Evolutionary conservation across 2,797 vertebrate genomes (phyloP).

Genomic region (Artibeus lituratus): DNA sequence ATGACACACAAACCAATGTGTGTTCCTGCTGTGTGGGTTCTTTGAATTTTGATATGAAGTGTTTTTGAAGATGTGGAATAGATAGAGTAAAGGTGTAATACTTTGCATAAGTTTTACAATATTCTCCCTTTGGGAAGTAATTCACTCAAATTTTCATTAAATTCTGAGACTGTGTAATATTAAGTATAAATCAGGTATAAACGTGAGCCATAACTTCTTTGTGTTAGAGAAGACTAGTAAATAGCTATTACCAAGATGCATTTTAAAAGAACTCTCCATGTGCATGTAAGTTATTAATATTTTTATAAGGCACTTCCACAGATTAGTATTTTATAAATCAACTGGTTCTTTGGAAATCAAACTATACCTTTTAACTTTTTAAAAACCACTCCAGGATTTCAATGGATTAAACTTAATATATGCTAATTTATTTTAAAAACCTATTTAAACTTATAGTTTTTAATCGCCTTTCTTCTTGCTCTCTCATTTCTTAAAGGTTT

Average conservation of each 20-base stretch:
- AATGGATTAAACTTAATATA: conserved; percentile 1
- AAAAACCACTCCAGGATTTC: conserved; percentile 5
- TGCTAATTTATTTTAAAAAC: neutral
- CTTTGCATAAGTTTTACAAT: neutral
- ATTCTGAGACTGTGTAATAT: neutral
- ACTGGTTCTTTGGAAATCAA: conserved; percentile 27
- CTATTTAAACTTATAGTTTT: conserved; percentile 31
- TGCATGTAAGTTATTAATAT: neutral
- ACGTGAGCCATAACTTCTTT: neutral
- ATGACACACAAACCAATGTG: neutral
- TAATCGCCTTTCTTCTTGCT: neutral
- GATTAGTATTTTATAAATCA: conserved; percentile 43
- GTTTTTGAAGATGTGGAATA: conserved; percentile 41
- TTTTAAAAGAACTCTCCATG: neutral
- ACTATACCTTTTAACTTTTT: neutral
- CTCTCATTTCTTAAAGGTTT: conserved; percentile 9
- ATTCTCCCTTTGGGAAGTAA: conserved; percentile 21
- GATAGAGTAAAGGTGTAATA: neutral
- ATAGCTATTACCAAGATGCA: neutral
- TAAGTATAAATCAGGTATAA: conserved; percentile 1
- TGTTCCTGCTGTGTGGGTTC: conserved; percentile 5
- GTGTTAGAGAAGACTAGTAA: neutral
- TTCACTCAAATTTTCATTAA: neutral
- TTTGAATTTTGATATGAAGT: conserved; percentile 30
- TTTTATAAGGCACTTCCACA: conserved; percentile 8